phyloP scores from a whole-genome alignment of 2,888 invertebrate genomes.

The Acrobasis suavella region DNA sequence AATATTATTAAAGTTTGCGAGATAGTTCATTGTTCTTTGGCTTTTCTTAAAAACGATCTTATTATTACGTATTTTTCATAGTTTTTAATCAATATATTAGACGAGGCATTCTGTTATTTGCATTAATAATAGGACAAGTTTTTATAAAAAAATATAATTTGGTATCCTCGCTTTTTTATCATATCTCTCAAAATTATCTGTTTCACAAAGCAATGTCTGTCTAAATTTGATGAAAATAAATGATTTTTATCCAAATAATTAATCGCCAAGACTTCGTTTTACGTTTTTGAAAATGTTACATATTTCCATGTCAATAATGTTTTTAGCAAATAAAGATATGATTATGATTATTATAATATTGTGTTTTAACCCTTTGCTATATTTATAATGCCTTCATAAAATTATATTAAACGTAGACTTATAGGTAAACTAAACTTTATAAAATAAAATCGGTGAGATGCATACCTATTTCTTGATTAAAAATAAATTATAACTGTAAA shows the following conservation, averaged over 20 bases:
- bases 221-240: no score
- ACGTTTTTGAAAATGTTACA: no score
- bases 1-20: slow-evolving; percentile 32
- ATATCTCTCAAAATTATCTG: neutral
- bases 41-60: slow-evolving; percentile 22
- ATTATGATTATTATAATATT: no score
- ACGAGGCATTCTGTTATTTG: neutral
- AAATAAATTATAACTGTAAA: neutral
- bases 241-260: no score
- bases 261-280: no score
- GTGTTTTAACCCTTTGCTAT: no score
- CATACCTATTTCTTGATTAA: neutral
- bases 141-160: neutral
- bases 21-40: slow-evolving; percentile 6
- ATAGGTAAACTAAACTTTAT: neutral
- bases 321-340: no score
- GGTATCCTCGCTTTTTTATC: neutral
- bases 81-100: neutral
- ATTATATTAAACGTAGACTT: no score
- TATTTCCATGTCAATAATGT: no score
- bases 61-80: neutral
- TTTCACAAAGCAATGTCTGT: no score
- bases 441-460: slow-evolving; percentile 9
- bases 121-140: neutral
- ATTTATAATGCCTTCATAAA: no score